A percentile compares a stretch with the other conserved stretches of the same genome.
Evolutionary conservation across 2,888 invertebrate species (phyloP).

Genomic region (Machimus atricapillus): DNA sequence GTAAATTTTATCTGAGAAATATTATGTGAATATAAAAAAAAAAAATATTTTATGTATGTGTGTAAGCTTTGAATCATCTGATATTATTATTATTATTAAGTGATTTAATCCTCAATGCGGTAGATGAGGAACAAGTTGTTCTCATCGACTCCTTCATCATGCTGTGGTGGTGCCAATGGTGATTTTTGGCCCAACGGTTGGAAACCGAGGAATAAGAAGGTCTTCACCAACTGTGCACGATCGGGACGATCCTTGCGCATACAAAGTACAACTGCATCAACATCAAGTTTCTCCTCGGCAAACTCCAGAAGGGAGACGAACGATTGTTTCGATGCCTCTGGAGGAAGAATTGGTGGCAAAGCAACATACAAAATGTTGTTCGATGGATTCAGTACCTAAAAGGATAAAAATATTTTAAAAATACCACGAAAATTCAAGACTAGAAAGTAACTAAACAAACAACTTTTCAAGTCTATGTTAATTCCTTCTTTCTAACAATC

Average conservation of each 20-base stretch:
- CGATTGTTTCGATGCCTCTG: conserved; percentile 93
- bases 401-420: not conserved
- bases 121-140: conserved; percentile 66
- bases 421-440: too few species aligned
- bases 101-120: conserved; percentile 60
- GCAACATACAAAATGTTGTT: conserved; percentile 86
- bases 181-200: conserved; percentile 84
- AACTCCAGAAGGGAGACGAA: conserved; percentile 94
- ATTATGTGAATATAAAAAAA: not conserved
- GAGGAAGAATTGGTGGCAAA: conserved; percentile 83
- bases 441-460: too few species aligned
- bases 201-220: conserved; percentile 98
- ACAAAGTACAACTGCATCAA: conserved; percentile 78
- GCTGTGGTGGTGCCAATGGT: conserved; percentile 71
- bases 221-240: conserved; percentile 85
- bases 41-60: not conserved
- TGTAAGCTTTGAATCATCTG: not conserved
- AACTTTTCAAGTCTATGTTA: too few species aligned
- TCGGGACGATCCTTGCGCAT: conserved; percentile 84
- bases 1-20: conserved; percentile 1
- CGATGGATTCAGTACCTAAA: conserved; percentile 58
- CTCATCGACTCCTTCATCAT: conserved; percentile 65
- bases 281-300: conserved; percentile 90
- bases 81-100: not conserved
- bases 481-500: too few species aligned